Conservation (phyloP, 2,113 vertebrate species). For the Dasyurus viverrinus region DNA sequence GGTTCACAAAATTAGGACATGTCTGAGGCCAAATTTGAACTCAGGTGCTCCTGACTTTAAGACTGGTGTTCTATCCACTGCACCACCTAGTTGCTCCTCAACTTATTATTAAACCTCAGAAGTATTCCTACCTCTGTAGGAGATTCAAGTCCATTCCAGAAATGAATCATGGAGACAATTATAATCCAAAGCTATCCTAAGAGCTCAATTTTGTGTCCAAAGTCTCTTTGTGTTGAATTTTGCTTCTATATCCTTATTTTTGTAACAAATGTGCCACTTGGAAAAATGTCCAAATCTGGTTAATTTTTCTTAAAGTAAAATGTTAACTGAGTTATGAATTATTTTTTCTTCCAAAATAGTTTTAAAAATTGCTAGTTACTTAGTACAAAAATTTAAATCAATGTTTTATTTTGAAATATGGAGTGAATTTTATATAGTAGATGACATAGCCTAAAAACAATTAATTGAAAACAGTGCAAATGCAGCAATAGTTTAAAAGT, state of each 20-base stretch:
- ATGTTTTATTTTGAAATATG: constrained; percentile 30
- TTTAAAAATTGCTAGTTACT: not conserved
- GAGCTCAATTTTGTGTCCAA: not conserved
- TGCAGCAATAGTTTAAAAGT: constrained; percentile 12
- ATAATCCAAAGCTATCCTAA: not conserved
- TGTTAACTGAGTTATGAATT: constrained; percentile 24
- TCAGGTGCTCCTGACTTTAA: too few species aligned
- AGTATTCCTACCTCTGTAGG: not conserved
- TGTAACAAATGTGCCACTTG: not conserved
- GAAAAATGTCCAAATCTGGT: constrained; percentile 3
- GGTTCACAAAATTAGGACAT: too few species aligned
- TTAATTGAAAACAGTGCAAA: constrained; percentile 47
- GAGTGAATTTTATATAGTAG: constrained; percentile 39
- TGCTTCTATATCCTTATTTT: not conserved
- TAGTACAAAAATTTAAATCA: not conserved
- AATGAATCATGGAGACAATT: not conserved
- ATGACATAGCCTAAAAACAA: constrained; percentile 47
- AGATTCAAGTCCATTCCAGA: not conserved
- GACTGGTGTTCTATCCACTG: too few species aligned
- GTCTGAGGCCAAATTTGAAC: too few species aligned
- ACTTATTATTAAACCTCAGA: constrained; percentile 7
- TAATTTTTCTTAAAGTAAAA: constrained; percentile 49
- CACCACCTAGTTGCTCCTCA: not conserved
- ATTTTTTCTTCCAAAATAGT: not conserved
- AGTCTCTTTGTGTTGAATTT: not conserved